Evolutionary conservation across 2,888 invertebrate genomes (phyloP).

Genomic region (Leptinotarsa haldemani): DNA sequence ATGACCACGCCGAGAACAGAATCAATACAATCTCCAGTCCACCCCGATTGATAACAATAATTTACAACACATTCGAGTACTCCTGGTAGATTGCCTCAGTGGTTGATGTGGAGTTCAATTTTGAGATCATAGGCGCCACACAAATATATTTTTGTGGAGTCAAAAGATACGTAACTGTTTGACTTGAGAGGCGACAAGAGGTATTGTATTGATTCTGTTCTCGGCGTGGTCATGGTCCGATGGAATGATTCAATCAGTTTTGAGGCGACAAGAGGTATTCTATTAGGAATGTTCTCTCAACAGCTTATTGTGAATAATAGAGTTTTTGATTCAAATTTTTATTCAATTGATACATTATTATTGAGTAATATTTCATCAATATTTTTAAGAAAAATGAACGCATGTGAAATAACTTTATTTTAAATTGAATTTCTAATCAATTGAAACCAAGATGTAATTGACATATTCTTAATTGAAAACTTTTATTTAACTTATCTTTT

Average conservation of each 20-base stretch:
- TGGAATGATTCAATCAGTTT: conserved; percentile 1
- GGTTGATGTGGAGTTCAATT: not conserved
- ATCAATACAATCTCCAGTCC: conserved; percentile 4
- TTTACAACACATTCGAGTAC: not conserved
- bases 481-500: no score
- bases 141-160: not conserved
- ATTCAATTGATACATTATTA: no score
- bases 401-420: no score
- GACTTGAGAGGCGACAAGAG: no score
- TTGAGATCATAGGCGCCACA: not conserved
- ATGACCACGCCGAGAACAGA: not conserved
- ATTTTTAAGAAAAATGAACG: no score
- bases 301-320: no score
- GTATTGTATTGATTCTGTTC: conserved; percentile 1
- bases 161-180: not conserved
- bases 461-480: no score
- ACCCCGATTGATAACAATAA: conserved; percentile 18
- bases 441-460: no score
- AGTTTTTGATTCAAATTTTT: no score
- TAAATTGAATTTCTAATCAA: no score
- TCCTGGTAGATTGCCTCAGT: conserved; percentile 1
- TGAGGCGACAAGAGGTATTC: not conserved
- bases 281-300: no score
- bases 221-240: not conserved
- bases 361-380: no score